Base-by-base conservation (phyloP, 2,797 vertebrate species). In the Muscicapa comitata region DNA sequence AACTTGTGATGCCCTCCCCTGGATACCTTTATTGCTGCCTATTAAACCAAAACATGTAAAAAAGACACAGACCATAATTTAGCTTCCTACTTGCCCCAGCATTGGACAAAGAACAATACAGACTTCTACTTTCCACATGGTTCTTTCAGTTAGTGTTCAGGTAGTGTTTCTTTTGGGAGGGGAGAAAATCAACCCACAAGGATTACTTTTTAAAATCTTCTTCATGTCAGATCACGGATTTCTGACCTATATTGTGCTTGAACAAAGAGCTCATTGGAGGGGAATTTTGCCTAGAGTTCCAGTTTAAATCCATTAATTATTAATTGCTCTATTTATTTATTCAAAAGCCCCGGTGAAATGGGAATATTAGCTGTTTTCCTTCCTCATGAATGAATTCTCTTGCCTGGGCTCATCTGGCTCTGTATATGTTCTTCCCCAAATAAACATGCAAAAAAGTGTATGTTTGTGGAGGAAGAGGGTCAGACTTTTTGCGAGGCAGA, bases 271-370 rank as follows among this genome's bases (percentile, higher is more conserved):
- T 92, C 72, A 50, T 29, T 20, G 90, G 88, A 78, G 76, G 68
- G 54, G 72, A 94, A 83, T 88, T 86, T 85, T 81, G 78, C 76
- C 75, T 83, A 53, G 86, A 81, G 63, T 90, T 92, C 14, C 73
- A 84, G 65, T 95, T 96, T 95, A 62, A 55, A 26, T 40, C 66
- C 48, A 70, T 96, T 90, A 94, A 95, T 95, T 92, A 95, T 96
- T 94, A 95, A 96, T 81, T 59, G 24, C 7, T 76, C 37, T 79
- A 73, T 91, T 96, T 93, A 95, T 93, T 96, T 96, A 96, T 96
- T 96, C 45, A 95, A 93, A 93, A 95, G 66, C 82, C 67, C 17
- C 0, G 13, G 58, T 88, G 88, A 95, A 93, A 93, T 79, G 95
- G 94, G 95, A 94, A 78, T 84, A 78, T 79, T 83, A 88, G 37